These are phyloP conservation scores for Empidonax alnorum DNA, from an alignment of 2,113 vertebrate species.

Conservation along the genomic window DNA sequence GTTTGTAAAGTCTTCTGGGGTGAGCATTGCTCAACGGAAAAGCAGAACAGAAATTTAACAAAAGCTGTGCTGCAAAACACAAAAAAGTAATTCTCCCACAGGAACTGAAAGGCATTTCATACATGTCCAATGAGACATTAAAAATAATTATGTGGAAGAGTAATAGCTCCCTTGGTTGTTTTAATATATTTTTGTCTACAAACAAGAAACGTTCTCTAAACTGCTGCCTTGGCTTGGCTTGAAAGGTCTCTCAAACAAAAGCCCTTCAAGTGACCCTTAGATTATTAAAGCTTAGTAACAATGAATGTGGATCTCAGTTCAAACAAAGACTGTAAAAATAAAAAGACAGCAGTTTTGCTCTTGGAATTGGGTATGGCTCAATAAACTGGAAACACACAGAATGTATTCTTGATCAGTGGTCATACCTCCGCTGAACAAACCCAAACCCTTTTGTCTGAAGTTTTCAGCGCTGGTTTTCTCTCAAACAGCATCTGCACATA, in stretches of 20 bases:
- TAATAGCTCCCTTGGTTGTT: slow-evolving; percentile 85
- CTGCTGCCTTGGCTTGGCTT: slow-evolving; percentile 79
- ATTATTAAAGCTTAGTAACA: slow-evolving; percentile 77
- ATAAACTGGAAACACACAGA: background rate
- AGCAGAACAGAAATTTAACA: slow-evolving; percentile 64
- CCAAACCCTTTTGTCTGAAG: background rate
- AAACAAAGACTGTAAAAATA: slow-evolving; percentile 56
- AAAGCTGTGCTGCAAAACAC: slow-evolving; percentile 62
- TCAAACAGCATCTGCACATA: background rate
- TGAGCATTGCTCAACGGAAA: slow-evolving; percentile 66
- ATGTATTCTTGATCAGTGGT: background rate
- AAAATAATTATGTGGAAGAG: slow-evolving; percentile 84
- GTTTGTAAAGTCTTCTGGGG: slow-evolving; percentile 60
- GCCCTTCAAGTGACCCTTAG: slow-evolving; percentile 77
- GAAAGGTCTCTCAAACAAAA: slow-evolving; percentile 83
- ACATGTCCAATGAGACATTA: slow-evolving; percentile 82
- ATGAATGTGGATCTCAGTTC: slow-evolving; percentile 66
- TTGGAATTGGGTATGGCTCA: slow-evolving; percentile 7
- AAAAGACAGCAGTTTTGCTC: slow-evolving; percentile 53
- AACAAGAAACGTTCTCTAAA: slow-evolving; percentile 86
- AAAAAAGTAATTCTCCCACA: slow-evolving; percentile 76
- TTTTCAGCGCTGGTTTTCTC: background rate
- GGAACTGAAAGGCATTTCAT: slow-evolving; percentile 81
- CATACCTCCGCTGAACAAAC: background rate
- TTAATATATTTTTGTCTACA: slow-evolving; percentile 86